Evolutionary conservation across 2,888 invertebrate genomes (phyloP).

Genomic region (Phania funesta): DNA sequence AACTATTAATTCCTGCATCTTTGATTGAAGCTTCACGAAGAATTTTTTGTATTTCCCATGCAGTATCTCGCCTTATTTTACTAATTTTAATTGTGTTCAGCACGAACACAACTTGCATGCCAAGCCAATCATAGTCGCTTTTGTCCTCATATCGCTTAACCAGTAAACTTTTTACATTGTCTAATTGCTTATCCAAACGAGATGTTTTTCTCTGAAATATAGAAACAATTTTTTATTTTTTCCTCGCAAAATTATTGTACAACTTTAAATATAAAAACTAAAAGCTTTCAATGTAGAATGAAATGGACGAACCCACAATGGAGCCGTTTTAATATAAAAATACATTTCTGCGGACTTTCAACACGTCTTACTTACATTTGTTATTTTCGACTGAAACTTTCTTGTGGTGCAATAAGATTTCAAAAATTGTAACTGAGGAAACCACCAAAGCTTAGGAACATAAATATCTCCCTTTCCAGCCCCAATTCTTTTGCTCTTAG

Average conservation of each 20-base stretch:
- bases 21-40: slow-evolving; percentile 22
- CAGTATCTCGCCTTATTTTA: slow-evolving; percentile 24
- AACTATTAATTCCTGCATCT: not conserved
- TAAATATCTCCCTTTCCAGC: not conserved
- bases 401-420: no score
- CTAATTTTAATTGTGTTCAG: slow-evolving; percentile 4
- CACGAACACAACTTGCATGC: slow-evolving; percentile 33
- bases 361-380: no score
- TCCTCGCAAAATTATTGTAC: no score
- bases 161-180: not conserved
- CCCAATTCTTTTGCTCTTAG: not conserved
- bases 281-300: no score
- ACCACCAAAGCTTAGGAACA: slow-evolving; percentile 8
- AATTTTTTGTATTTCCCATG: slow-evolving; percentile 40
- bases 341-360: no score
- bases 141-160: not conserved
- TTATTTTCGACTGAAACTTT: no score
- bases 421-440: not conserved
- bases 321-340: no score
- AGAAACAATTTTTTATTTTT: not conserved
- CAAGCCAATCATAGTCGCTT: slow-evolving; percentile 31
- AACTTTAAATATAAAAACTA: no score
- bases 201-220: not conserved
- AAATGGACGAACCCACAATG: no score
- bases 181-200: not conserved